Evolutionary conservation across 1,140 invertebrate species (phyloP), one percentile per base, ranked within the genome.

Genomic region (Aethina tumida): DNA sequence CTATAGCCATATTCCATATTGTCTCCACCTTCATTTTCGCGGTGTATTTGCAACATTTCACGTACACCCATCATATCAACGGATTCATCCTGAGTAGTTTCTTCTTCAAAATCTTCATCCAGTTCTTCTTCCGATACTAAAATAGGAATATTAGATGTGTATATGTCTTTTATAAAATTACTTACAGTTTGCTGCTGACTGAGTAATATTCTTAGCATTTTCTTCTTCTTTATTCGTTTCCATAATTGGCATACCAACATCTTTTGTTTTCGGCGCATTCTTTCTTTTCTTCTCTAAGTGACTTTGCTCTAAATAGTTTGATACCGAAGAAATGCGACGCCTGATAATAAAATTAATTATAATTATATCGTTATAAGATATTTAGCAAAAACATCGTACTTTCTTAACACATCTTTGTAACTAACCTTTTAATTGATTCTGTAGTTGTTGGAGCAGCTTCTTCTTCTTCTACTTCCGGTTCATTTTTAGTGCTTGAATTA

Each of bases 401-500:
- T n/a, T 2, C 31, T 8, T 19, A 33, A 18, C 9, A n/a, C n/a
- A n/a, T n/a, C n/a, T n/a, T n/a, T n/a, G n/a, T 26, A 24, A 42
- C 30, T 35, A 10, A 49, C 41, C 40, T 31, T 31, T 47, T 50
- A 5, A 30, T 41, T n/a, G 48, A 38, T 9, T 47, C 43, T 8
- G 43, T 20, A 4, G 39, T 31, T 24, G 21, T 33, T 7, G 45
- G 22, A 17, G 30, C 20, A 30, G 42, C 15, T 31, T 40, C 25
- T 39, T 53, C 45, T 39, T 48, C 31, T 25, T 47, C n/a, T 2
- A 13, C n/a, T 15, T 13, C 17, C 25, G 29, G 9, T 29, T 47
- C 38, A 15, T 39, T 33, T 18, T 41, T 39, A 19, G 77, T 71
- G 59, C 68, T 78, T 45, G 47, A 63, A 58, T 76, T 77, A 45